A percentile compares a stretch with the other conserved stretches of the same genome.
Conservation (phyloP, 2,797 vertebrate species). For the Pachyuromys duprasi region DNA sequence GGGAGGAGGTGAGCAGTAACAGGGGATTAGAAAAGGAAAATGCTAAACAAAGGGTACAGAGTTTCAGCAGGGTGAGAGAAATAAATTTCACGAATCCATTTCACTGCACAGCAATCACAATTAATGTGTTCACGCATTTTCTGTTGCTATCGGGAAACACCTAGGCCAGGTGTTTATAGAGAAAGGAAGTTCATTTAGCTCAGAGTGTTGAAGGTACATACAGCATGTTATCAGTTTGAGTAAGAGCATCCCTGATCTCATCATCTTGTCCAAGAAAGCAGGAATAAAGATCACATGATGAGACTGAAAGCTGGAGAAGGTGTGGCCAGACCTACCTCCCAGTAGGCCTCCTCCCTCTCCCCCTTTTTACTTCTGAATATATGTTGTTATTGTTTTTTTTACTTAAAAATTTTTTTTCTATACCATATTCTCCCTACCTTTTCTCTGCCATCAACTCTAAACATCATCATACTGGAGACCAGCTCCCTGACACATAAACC, state of each 20-base stretch:
- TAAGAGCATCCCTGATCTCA: not conserved
- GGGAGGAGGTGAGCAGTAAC: not conserved
- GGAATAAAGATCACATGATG: not conserved
- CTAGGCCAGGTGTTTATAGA: not conserved
- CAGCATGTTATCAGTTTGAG: too few species aligned
- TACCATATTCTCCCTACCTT: not conserved
- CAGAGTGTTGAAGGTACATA: not conserved
- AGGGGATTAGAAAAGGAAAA: not conserved
- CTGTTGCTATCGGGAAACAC: not conserved
- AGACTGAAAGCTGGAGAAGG: not conserved
- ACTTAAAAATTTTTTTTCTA: not conserved
- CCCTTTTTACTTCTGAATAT: not conserved
- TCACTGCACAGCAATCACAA: not conserved
- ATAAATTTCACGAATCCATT: not conserved
- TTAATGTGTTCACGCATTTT: not conserved
- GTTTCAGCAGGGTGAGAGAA: not conserved
- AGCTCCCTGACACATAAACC: not conserved
- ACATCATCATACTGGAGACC: not conserved
- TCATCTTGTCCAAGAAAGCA: not conserved
- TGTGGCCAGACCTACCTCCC: not conserved
- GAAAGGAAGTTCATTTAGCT: not conserved
- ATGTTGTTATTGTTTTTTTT: not conserved
- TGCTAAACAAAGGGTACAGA: not conserved
- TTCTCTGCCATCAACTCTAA: not conserved
- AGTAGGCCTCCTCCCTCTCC: not conserved